Conservation (phyloP, 2,888 invertebrate species). For the Malthinus flaveolus region DNA sequence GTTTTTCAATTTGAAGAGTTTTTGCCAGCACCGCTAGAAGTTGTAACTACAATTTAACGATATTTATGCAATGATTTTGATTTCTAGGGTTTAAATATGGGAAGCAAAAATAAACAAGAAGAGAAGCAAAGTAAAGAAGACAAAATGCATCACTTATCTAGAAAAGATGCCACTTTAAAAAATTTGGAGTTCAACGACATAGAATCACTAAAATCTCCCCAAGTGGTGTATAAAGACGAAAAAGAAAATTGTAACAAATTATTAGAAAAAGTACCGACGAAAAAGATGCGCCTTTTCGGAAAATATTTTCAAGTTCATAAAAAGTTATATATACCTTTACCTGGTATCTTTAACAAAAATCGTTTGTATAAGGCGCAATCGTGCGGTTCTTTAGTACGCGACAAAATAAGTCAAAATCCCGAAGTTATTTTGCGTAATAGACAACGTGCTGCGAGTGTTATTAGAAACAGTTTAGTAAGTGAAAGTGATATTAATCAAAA, state of each 20-base stretch:
- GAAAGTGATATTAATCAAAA: conserved; percentile 61
- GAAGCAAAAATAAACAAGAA: conserved; percentile 33
- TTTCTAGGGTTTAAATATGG: conserved; percentile 28
- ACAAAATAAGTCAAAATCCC: conserved; percentile 55
- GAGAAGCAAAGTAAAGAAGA: conserved; percentile 41
- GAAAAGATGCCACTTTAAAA: conserved; percentile 34
- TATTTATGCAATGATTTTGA: background rate
- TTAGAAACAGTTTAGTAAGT: conserved; percentile 49
- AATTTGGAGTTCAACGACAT: conserved; percentile 13
- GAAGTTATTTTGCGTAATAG: conserved; percentile 50
- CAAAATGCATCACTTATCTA: conserved; percentile 40
- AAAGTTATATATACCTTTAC: conserved; percentile 65
- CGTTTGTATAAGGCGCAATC: conserved; percentile 65
- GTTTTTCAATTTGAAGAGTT: background rate
- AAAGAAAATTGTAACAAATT: conserved; percentile 45
- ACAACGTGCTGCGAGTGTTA: conserved; percentile 54
- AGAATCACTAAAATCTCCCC: conserved; percentile 13
- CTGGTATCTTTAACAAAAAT: conserved; percentile 59
- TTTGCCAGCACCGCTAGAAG: no score
- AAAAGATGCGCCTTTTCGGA: conserved; percentile 65
- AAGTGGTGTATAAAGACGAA: conserved; percentile 33
- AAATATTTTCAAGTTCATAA: conserved; percentile 71
- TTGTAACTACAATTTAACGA: background rate
- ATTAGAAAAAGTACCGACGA: conserved; percentile 48
- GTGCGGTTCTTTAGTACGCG: conserved; percentile 63